phyloP scores from a whole-genome alignment of 2,797 vertebrate species.

The Scomberomorus guttatus region DNA sequence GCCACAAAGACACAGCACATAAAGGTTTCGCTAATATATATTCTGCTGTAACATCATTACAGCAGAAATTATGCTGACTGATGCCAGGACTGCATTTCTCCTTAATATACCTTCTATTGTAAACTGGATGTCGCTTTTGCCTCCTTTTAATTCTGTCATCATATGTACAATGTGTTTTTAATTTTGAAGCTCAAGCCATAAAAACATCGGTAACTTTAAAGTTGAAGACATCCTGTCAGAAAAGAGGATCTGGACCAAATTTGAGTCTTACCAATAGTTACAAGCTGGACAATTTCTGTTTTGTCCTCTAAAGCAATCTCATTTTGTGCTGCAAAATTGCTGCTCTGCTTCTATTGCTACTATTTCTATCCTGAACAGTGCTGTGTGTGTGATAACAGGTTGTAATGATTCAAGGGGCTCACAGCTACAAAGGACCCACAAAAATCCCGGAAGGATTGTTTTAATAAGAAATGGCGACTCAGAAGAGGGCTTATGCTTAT shows the following conservation, averaged over 20 bases:
- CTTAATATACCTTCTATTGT: neutral
- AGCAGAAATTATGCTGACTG: no score
- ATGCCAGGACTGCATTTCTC: neutral
- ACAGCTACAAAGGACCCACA: neutral
- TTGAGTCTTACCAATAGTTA: neutral
- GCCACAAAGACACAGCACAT: neutral
- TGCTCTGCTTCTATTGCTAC: neutral
- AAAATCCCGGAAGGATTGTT: neutral
- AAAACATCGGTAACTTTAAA: neutral
- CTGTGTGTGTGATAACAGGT: constrained; percentile 1
- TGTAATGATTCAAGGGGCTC: neutral
- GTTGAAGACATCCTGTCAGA: neutral
- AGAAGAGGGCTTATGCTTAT: neutral
- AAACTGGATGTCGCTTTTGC: neutral
- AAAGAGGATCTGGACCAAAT: neutral
- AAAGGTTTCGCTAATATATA: neutral
- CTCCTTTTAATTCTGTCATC: neutral
- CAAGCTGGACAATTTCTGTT: neutral
- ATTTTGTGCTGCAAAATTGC: neutral
- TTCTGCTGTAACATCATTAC: neutral
- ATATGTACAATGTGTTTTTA: neutral
- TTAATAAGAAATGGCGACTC: neutral
- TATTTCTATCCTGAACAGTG: neutral
- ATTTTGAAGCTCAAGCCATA: neutral
- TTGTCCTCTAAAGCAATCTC: neutral